Base-by-base conservation (phyloP, 2,113 vertebrate species). In the Passer domesticus region DNA sequence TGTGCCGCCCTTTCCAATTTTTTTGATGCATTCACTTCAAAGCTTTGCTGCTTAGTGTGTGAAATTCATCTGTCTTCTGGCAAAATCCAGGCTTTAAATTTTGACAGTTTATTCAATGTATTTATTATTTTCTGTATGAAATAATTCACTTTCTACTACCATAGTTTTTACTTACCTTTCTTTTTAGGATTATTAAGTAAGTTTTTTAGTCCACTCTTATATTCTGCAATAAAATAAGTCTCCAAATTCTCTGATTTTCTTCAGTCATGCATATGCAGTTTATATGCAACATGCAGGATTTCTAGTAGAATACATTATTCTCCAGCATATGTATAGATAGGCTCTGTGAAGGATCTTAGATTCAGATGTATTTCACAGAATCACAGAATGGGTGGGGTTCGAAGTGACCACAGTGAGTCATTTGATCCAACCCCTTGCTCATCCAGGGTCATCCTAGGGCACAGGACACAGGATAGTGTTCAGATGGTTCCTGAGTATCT, bases 51-150 rank as follows among this genome's bases (percentile, higher is more conserved):
- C 52, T 90, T 67, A 72, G 7, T 13, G 37, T 89, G 43, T 83
- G 72, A 96, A 96, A 93, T 78, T 78, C 22, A 87, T 72, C 35
- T 89, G 3, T 86, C 72, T 93, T 90, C 60, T 83, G 52, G 60
- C 27, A 89, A 95, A 83, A 74, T 70, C 39, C 60, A 86, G 59
- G 30, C 31, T 83, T 82, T 86, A 33, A 25, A 31, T 88, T 90
- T 69, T 93, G 72, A 75, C 73, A 59, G 17, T 63, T 88, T 83
- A 77, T 90, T 93, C 47, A 43, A 8, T 50, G 53, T 83, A 33
- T 90, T 83, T 90, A 78, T 75, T 78, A 16, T 63, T 50, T 77
- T 77, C 30, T 23, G 13, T 39, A 46, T 66, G 21, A 83, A 92
- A 77, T 50, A 58, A 76, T 70, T 93, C 16, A 20, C 7, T 80